A percentile compares a stretch with the other conserved stretches of the same genome.
phyloP scores from a whole-genome alignment of 2,888 invertebrate genomes.

The Dusona sp. region DNA sequence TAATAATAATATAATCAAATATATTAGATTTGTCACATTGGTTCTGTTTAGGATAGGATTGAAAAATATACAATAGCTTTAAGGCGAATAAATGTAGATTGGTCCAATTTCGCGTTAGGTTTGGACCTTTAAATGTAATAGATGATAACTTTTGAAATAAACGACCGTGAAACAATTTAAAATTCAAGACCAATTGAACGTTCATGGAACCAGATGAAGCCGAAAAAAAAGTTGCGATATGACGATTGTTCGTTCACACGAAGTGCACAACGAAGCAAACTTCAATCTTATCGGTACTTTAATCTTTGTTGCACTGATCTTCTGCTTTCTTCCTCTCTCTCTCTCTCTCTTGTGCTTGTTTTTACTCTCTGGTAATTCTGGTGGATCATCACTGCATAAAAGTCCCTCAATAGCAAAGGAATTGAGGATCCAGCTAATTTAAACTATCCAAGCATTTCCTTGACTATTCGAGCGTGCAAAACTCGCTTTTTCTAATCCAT shows the following conservation, averaged over 20 bases:
- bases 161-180: not conserved
- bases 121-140: not conserved
- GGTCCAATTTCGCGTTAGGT: not conserved
- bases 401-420: not conserved
- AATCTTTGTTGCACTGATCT: not conserved
- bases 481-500: slow-evolving; percentile 46
- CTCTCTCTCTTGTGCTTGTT: not conserved
- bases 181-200: not conserved
- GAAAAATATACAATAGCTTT: not conserved
- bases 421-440: not conserved
- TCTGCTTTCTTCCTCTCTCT: not conserved
- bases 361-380: not conserved
- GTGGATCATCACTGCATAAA: slow-evolving; percentile 14
- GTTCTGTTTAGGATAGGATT: not conserved
- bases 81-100: not conserved
- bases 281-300: not conserved
- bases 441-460: slow-evolving; percentile 44
- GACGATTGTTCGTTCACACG: slow-evolving; percentile 9
- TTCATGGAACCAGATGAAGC: not conserved
- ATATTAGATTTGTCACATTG: no score
- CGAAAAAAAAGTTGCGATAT: not conserved
- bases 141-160: not conserved
- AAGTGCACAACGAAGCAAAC: not conserved
- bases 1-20: no score
- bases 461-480: slow-evolving; percentile 56